Percentiles rank a stretch among this genome's conserved stretches.
Evolutionary conservation across 2,113 vertebrate genomes (phyloP).

Genomic region (Cebus imitator): DNA sequence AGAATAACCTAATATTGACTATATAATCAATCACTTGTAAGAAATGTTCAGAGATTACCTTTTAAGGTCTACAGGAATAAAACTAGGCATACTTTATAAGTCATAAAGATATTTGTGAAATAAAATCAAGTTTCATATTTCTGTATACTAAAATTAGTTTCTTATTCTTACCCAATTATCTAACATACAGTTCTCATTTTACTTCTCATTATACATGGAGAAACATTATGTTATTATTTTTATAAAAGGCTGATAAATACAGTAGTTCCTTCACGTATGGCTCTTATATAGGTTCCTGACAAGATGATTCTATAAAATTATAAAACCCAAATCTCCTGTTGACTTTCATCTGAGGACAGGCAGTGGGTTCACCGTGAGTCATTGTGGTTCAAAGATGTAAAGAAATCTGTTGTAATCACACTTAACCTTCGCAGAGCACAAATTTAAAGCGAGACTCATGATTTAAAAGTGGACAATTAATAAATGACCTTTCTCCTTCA

Average conservation of each 20-base stretch:
- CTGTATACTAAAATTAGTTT: neutral
- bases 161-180: neutral
- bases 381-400: neutral
- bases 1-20: neutral
- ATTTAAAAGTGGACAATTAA: neutral
- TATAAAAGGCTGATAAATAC: neutral
- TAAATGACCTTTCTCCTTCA: neutral
- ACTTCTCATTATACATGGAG: neutral
- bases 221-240: neutral
- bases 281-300: neutral
- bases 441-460: neutral
- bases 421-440: neutral
- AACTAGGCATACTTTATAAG: neutral
- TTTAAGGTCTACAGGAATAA: neutral
- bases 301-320: neutral
- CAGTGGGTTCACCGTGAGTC: neutral
- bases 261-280: neutral
- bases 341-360: neutral
- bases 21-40: neutral
- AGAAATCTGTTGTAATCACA: neutral
- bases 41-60: neutral
- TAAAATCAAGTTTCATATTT: neutral
- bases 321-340: neutral
- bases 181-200: neutral
- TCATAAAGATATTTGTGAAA: neutral